Evolutionary conservation across 2,797 vertebrate species (phyloP).

Genomic region (Danio albolineatus): DNA sequence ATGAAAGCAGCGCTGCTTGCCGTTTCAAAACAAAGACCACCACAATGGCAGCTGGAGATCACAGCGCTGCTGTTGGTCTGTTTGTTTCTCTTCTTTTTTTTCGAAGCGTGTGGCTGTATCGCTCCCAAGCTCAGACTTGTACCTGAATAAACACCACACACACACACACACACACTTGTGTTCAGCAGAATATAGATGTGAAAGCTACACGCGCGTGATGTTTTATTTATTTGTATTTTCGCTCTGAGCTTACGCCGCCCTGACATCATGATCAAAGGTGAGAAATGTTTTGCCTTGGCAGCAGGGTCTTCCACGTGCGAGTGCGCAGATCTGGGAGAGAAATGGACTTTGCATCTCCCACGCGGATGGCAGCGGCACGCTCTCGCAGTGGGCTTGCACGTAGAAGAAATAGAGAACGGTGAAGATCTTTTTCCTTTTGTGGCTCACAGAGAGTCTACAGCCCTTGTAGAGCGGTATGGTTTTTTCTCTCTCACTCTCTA

Average conservation of each 20-base stretch:
- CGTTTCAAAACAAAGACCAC: conserved; percentile 48
- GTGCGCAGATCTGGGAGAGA: conserved; percentile 40
- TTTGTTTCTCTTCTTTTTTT: not conserved
- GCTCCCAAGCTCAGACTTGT: conserved; percentile 17
- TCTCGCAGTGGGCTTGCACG: conserved; percentile 7
- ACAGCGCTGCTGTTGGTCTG: conserved; percentile 4
- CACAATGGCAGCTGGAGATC: conserved; percentile 33
- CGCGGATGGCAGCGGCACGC: not conserved
- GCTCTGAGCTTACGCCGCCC: conserved; percentile 39
- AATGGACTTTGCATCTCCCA: conserved; percentile 30
- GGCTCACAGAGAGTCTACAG: not conserved
- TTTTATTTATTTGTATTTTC: conserved; percentile 63
- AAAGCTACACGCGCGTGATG: conserved; percentile 45
- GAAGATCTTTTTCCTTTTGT: conserved; percentile 40
- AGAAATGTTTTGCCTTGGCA: conserved; percentile 50
- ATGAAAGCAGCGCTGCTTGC: conserved; percentile 55
- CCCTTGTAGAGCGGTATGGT: conserved; percentile 25
- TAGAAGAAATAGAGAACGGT: conserved; percentile 26
- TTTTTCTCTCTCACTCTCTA: not conserved
- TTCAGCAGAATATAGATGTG: conserved; percentile 52
- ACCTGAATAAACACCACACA: conserved; percentile 18
- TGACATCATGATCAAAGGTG: conserved; percentile 60
- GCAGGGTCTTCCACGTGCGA: conserved; percentile 33
- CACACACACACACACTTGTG: not conserved
- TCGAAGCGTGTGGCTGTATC: conserved; percentile 5